These are phyloP conservation scores for Meganola albula DNA, from an alignment of 2,888 invertebrate species.

Conservation along the genomic window DNA sequence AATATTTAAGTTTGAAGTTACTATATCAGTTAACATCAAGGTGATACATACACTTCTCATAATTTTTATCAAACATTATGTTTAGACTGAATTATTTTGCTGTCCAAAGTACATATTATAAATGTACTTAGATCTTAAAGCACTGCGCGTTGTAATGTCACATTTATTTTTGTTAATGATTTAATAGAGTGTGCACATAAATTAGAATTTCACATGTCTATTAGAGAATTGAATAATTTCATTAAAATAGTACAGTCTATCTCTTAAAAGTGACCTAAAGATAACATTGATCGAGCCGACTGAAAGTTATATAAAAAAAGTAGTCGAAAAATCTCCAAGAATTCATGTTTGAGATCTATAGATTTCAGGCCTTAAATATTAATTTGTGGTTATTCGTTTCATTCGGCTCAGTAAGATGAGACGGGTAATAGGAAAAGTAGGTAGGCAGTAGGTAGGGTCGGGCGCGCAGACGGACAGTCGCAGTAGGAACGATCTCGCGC, in stretches of 20 bases:
- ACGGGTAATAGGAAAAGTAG: slow-evolving; percentile 35
- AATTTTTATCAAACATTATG: neutral
- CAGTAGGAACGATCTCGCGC: slow-evolving; percentile 43
- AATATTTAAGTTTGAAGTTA: no score
- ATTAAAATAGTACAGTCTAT: slow-evolving; percentile 7
- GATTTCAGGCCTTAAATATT: neutral
- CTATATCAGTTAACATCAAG: no score
- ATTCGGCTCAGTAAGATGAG: slow-evolving; percentile 48
- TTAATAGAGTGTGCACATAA: slow-evolving; percentile 18
- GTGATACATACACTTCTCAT: no score
- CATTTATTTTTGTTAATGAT: slow-evolving; percentile 22
- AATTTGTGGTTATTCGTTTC: slow-evolving; percentile 8
- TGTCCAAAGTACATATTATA: slow-evolving; percentile 30
- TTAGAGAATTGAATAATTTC: slow-evolving; percentile 15
- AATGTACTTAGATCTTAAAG: slow-evolving; percentile 37
- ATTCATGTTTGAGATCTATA: neutral
- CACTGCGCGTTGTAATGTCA: slow-evolving; percentile 44
- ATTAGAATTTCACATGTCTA: slow-evolving; percentile 24
- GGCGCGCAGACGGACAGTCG: slow-evolving; percentile 29
- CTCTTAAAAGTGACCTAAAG: slow-evolving; percentile 5
- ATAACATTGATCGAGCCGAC: slow-evolving; percentile 27
- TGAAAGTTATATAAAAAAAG: slow-evolving; percentile 19
- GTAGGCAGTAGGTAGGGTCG: no score
- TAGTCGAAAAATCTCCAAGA: slow-evolving; percentile 26
- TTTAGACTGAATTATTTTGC: slow-evolving; percentile 31